Conservation (phyloP, 2,888 invertebrate genomes). For the Drosophila paracracens region DNA sequence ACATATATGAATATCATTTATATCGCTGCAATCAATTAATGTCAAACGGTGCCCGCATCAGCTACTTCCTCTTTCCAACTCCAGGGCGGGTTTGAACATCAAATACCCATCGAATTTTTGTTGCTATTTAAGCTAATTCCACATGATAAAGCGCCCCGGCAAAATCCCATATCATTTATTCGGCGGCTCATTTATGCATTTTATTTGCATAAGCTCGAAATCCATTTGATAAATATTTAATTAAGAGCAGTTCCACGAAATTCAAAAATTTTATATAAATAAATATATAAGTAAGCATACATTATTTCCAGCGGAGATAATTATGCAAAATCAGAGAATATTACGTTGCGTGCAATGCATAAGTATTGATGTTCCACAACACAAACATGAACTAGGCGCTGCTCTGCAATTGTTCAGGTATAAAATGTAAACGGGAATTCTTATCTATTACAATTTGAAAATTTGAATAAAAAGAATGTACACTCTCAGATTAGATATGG, state of each 20-base stretch:
- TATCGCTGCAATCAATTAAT: slow-evolving; percentile 45
- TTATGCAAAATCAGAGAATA: slow-evolving; percentile 56
- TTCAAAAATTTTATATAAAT: slow-evolving; percentile 15
- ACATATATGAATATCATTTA: slow-evolving; percentile 25
- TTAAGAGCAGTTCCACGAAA: slow-evolving; percentile 44
- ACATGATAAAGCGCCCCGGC: slow-evolving; percentile 9
- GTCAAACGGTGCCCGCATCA: slow-evolving; percentile 48
- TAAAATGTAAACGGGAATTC: not conserved
- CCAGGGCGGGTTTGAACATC: not conserved
- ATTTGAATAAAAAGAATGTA: not conserved
- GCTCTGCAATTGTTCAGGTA: not conserved
- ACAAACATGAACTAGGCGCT: not conserved
- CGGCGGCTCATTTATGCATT: slow-evolving; percentile 48
- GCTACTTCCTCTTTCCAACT: not conserved
- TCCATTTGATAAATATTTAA: slow-evolving; percentile 76
- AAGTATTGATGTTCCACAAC: not conserved
- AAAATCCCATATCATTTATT: slow-evolving; percentile 47
- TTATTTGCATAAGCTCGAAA: slow-evolving; percentile 70
- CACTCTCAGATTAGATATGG: not conserved
- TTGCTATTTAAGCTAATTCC: slow-evolving; percentile 15
- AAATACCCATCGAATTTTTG: slow-evolving; percentile 20
- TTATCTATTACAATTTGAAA: not conserved
- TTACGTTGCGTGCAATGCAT: slow-evolving; percentile 25
- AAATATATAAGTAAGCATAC: slow-evolving; percentile 4
- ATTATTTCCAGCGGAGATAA: slow-evolving; percentile 48